Evolutionary conservation across 2,113 vertebrate genomes (phyloP).

Genomic region (Crotalus horridus): DNA sequence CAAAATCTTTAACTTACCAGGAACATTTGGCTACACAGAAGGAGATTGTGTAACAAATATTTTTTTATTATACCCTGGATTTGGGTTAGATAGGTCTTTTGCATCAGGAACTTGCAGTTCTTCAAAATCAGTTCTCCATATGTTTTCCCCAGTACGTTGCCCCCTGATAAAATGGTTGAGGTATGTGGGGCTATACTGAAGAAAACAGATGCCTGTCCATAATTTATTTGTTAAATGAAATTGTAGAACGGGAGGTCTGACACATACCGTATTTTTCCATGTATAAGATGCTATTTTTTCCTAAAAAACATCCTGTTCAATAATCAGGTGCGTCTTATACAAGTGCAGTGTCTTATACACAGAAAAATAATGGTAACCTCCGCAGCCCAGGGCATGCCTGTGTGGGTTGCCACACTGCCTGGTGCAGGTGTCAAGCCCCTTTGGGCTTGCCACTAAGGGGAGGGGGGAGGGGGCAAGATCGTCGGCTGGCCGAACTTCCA

Average conservation of each 20-base stretch:
- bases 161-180: neutral
- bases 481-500: no score
- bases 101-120: neutral
- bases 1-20: neutral
- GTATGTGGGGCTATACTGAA: neutral
- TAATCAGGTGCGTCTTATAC: no score
- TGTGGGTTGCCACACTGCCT: no score
- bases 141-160: neutral
- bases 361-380: no score
- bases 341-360: no score
- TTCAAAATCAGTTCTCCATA: neutral
- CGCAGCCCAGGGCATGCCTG: no score
- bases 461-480: no score
- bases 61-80: neutral
- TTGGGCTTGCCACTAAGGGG: no score
- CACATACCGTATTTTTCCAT: neutral
- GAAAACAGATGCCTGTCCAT: neutral
- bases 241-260: neutral
- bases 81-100: neutral
- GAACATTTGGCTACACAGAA: neutral
- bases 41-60: neutral
- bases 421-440: no score
- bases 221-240: neutral
- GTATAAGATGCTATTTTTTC: no score
- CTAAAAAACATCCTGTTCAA: no score